Percentiles rank a stretch among this genome's conserved stretches.
Evolutionary conservation across 2,113 vertebrate species (phyloP).

Genomic region (Narcine bancroftii): DNA sequence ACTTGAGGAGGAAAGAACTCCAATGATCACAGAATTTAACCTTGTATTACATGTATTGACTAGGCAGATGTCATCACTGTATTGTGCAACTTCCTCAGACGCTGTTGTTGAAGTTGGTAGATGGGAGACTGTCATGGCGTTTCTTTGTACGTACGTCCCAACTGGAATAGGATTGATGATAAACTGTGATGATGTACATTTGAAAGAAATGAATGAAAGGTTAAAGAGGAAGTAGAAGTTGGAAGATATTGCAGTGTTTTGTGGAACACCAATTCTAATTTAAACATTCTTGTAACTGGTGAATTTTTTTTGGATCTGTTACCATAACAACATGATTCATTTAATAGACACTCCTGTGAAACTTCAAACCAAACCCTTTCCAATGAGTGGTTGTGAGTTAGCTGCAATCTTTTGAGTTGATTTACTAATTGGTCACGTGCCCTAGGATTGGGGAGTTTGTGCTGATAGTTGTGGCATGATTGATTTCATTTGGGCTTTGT

Average conservation of each 20-base stretch:
- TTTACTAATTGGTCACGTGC: not conserved
- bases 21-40: not conserved
- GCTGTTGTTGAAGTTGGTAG: not conserved
- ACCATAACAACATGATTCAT: conserved; percentile 16
- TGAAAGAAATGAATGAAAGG: not conserved
- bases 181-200: not conserved
- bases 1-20: not conserved
- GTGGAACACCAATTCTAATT: not conserved
- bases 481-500: not conserved
- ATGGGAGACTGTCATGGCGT: not conserved
- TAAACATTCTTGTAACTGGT: not conserved
- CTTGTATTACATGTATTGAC: too few species aligned
- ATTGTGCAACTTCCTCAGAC: not conserved
- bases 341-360: not conserved
- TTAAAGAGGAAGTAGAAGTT: not conserved
- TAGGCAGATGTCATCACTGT: not conserved
- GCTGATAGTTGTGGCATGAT: not conserved
- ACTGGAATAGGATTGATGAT: not conserved
- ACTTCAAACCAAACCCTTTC: not conserved
- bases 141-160: not conserved
- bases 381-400: conserved; percentile 7
- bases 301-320: not conserved
- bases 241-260: not conserved
- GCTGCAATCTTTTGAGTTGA: not conserved
- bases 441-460: not conserved